Evolutionary conservation across 2,888 invertebrate genomes (phyloP).

Genomic region (Empis stercorea): DNA sequence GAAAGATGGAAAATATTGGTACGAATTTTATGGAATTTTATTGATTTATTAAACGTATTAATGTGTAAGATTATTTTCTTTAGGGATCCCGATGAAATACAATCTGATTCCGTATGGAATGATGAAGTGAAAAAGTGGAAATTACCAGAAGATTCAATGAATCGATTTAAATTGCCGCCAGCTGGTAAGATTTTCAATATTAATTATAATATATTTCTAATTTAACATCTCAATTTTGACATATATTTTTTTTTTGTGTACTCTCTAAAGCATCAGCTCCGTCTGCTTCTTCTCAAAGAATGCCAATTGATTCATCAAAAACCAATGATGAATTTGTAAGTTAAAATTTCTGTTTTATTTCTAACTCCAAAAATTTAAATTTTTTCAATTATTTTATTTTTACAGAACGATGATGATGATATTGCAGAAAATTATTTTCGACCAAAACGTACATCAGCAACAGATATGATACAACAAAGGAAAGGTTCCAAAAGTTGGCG

Average conservation of each 20-base stretch:
- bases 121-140: constrained; percentile 59
- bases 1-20: constrained; percentile 61
- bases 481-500: constrained; percentile 42
- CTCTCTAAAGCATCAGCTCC: too few relatives aligned
- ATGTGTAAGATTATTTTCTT: neutral
- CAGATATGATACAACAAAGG: constrained; percentile 44
- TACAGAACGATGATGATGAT: constrained; percentile 40
- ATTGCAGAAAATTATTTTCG: constrained; percentile 62
- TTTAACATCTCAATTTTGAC: too few relatives aligned
- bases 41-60: neutral
- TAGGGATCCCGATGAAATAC: constrained; percentile 56
- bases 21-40: constrained; percentile 12
- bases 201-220: too few relatives aligned
- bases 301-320: too few relatives aligned
- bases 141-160: constrained; percentile 52
- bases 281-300: too few relatives aligned
- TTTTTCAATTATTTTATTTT: constrained; percentile 38
- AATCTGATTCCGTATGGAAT: constrained; percentile 56
- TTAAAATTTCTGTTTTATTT: too few relatives aligned
- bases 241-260: too few relatives aligned
- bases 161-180: constrained; percentile 55
- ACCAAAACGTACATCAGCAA: constrained; percentile 43
- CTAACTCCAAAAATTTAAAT: neutral
- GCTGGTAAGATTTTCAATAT: constrained; percentile 41
- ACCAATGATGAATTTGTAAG: too few relatives aligned